Base-by-base conservation (phyloP, 2,797 vertebrate genomes). In the Phaenicophaeus curvirostris region DNA sequence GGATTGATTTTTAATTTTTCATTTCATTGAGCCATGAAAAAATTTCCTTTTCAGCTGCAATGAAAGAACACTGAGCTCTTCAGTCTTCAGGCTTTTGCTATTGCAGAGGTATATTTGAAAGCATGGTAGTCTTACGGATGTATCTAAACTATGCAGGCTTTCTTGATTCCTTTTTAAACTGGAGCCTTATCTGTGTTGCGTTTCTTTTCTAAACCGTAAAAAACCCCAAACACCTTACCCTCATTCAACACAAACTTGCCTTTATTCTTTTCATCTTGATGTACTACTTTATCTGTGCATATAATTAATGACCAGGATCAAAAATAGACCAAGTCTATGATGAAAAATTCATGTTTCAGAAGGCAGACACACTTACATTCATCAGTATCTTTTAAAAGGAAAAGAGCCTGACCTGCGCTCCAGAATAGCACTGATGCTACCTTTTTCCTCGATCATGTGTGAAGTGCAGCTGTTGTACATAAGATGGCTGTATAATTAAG, bases 281-380 rank as follows among this genome's bases (percentile, higher is more conserved):
- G 17, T 69, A 59, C 19, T 78, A 11, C 71, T 87, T 90, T 57
- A 91, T 90, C 84, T 73, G 42, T 79, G 71, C 28, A 1, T 65
- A 7, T 81, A 78, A 84, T 89, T 90, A 89, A 96, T 63, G 51
- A 66, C 63, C 48, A 67, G 39, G 55, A 90, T 90, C 84, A 89
- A 96, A 95, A 96, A 61, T 37, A 89, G 86, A 53, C 48, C 15
- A 55, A 82, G 80, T 42, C 84, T 89, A 58, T 89, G 72, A 80
- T 87, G 89, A 87, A 57, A 96, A 72, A 85, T 80, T 89, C 9
- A 54, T 87, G 41, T 85, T 93, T 92, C 79, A 83, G 82, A 87
- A 90, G 57, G 50, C 75, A 94, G 63, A 62, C 44, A 75, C 51
- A 7, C 13, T 41, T 72, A 28, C 8, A 61, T 82, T 81, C 57